Evolutionary conservation across 2,113 vertebrate species (phyloP).

Genomic region (Lagopus leucura): DNA sequence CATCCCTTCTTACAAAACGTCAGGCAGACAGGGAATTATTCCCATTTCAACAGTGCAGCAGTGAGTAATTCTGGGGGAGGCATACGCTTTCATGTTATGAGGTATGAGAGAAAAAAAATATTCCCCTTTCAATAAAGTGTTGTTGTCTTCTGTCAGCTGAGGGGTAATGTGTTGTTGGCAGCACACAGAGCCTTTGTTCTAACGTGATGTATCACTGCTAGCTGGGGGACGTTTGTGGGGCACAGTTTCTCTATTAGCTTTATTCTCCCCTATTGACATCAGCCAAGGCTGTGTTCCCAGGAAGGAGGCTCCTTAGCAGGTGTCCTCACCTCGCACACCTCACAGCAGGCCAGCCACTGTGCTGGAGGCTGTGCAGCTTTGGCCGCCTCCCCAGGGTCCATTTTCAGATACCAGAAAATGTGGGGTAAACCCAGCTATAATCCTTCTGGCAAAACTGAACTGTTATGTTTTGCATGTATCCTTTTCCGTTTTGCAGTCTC

Average conservation of each 20-base stretch:
- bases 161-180: conserved; percentile 59
- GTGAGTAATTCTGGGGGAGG: conserved; percentile 30
- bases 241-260: background rate
- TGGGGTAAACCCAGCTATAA: background rate
- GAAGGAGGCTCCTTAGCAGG: background rate
- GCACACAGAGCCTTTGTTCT: conserved; percentile 18
- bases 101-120: conserved; percentile 37
- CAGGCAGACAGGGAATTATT: conserved; percentile 12
- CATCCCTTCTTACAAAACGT: conserved; percentile 38
- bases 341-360: fast-evolving
- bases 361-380: fast-evolving
- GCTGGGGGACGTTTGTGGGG: background rate
- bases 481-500: background rate
- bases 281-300: background rate
- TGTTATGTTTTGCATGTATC: background rate
- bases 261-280: background rate
- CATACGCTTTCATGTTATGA: conserved; percentile 46
- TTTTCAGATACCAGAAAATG: background rate
- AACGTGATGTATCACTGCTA: background rate
- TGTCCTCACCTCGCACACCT: background rate
- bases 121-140: conserved; percentile 62
- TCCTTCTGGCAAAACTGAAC: background rate
- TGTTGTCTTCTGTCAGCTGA: conserved; percentile 26
- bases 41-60: conserved; percentile 58
- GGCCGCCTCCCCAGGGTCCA: fast-evolving